Evolutionary conservation across 2,797 vertebrate genomes (phyloP).

Genomic region (Caiman crocodilus): DNA sequence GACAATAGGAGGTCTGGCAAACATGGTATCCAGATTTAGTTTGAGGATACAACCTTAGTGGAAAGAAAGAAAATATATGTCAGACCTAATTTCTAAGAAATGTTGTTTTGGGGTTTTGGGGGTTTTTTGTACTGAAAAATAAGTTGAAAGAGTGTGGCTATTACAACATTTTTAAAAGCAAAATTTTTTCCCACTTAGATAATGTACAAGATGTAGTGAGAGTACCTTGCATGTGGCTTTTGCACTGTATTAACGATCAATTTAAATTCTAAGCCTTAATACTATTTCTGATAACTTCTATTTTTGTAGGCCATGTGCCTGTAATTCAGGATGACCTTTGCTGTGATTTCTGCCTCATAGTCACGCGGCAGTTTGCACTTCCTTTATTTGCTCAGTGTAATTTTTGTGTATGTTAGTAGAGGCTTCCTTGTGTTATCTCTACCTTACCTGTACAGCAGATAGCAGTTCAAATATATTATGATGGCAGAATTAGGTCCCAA

Average conservation of each 20-base stretch:
- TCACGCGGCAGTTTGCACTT: not conserved
- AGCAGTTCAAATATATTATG: not conserved
- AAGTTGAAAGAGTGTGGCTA: not conserved
- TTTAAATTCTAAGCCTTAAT: not conserved
- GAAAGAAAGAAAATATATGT: not conserved
- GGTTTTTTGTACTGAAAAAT: not conserved
- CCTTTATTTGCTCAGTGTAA: not conserved
- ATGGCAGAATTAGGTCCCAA: not conserved
- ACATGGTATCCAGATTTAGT: rapidly evolving
- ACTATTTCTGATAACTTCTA: not conserved
- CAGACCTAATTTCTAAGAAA: not conserved
- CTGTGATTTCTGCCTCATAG: not conserved
- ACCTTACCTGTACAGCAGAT: not conserved
- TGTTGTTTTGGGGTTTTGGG: not conserved
- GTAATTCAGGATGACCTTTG: rapidly evolving
- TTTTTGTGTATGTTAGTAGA: no score
- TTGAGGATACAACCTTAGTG: not conserved
- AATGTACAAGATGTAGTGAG: not conserved
- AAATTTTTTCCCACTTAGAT: not conserved
- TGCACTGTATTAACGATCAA: not conserved
- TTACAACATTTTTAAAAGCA: not conserved
- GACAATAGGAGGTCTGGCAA: not conserved
- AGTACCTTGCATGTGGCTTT: not conserved
- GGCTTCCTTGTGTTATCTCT: no score
- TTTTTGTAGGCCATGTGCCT: not conserved